Base-by-base conservation (phyloP, 1,140 invertebrate species). In the Drosophila tsacasi region DNA sequence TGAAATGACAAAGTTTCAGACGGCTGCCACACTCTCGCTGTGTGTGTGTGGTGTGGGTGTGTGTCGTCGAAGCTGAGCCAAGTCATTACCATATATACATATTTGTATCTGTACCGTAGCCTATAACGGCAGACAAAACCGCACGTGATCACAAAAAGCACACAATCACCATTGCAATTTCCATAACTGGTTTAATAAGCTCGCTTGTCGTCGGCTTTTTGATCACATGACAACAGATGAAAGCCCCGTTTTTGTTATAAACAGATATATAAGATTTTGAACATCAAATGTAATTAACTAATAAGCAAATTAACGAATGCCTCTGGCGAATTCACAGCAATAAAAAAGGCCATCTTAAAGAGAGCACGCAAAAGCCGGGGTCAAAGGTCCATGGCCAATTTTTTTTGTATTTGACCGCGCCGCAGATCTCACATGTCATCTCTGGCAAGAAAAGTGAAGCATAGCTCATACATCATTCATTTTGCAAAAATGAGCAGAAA, bases 121-220 rank as follows among this genome's bases (percentile, higher is more conserved):
- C 55, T 21, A 37, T 61, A 40, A 46, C 57, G 49, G 52, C 42
- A 71, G 50, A 57, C 61, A 64, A 81, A 73, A 63, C 78, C 69
- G 81, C 85, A 89, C 84, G 84, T 89, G 84, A 89, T 90, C 66
- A 67, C 54, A 83, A 59, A 32, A 64, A 69, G 62, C 59, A 63
- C 46, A 50, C 40, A 37, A 52, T 60, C 67, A 68, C 68, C 71
- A 68, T 62, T 79, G 81, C 65, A 87, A 39, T 57, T 39, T 55
- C 59, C 49, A 55, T 64, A 89, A 90, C 85, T 84, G 75, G 84
- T 84, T 90, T 83, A 84, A 72, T 81, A 62, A 65, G 72, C 54
- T 64, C 17, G 44, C 49, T 66, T 52, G 58, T 40, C 23, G 35
- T 35, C 23, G 71, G 65, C 32, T 61, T 59, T 67, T 76, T 30